Conservation (phyloP, 2,888 invertebrate genomes). For the Diarsia dahlii region DNA sequence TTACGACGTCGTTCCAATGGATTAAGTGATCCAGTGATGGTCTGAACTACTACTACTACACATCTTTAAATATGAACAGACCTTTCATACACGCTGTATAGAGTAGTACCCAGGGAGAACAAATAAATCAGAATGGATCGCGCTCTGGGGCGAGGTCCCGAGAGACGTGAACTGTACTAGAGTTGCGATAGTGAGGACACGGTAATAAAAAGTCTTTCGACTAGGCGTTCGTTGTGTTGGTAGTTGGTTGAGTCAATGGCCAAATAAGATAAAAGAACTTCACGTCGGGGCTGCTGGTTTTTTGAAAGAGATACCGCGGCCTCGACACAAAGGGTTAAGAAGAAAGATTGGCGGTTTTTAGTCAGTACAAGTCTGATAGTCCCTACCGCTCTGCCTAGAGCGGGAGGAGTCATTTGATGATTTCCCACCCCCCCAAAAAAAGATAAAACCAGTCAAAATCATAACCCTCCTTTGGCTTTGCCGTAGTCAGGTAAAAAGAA, state of each 20-base stretch:
- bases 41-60: not conserved
- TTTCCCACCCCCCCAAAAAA: no score
- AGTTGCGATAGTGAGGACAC: constrained; percentile 47
- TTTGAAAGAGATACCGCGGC: no score
- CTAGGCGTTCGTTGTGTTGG: not conserved
- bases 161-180: constrained; percentile 67
- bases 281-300: no score
- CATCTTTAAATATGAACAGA: not conserved
- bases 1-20: no score
- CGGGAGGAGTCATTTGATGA: no score
- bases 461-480: no score
- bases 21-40: not conserved
- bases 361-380: no score
- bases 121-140: constrained; percentile 84
- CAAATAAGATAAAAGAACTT: constrained; percentile 26
- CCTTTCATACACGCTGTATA: not conserved
- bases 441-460: no score
- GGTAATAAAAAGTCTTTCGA: constrained; percentile 45
- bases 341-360: no score
- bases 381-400: no score
- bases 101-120: constrained; percentile 60
- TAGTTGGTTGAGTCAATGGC: not conserved
- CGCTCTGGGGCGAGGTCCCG: constrained; percentile 73
- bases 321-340: no score
- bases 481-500: no score